These are phyloP conservation scores for Lasiurus cinereus DNA, from an alignment of 2,113 vertebrate species.

Conservation along the genomic window DNA sequence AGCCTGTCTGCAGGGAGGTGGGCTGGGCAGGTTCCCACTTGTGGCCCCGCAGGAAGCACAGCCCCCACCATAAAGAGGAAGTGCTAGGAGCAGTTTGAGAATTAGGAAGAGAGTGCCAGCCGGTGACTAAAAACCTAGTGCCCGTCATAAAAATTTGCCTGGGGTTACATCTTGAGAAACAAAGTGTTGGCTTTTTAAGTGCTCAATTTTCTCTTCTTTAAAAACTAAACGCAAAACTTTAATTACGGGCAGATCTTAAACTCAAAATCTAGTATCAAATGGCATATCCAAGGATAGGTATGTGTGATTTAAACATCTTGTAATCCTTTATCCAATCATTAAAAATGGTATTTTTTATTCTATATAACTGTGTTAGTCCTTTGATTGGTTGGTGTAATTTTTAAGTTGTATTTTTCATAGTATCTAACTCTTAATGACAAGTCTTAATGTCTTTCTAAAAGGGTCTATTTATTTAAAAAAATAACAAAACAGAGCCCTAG, in stretches of 20 bases:
- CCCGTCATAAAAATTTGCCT: constrained; percentile 63
- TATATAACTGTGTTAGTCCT: neutral
- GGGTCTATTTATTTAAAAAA: neutral
- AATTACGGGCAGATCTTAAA: constrained; percentile 70
- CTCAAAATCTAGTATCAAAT: constrained; percentile 53
- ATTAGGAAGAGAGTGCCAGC: constrained; percentile 65
- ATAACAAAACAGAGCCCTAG: neutral
- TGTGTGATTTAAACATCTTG: neutral
- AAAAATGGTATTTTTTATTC: neutral
- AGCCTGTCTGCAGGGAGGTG: neutral
- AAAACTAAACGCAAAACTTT: constrained; percentile 56
- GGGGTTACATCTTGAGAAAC: constrained; percentile 47
- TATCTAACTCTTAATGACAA: neutral
- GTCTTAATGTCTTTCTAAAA: constrained; percentile 22
- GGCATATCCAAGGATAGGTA: neutral
- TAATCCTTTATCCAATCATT: neutral
- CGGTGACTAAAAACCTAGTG: constrained; percentile 1
- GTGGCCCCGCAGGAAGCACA: neutral
- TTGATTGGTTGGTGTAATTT: neutral
- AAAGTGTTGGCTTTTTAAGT: constrained; percentile 65
- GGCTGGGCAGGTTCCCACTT: neutral
- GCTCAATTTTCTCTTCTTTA: constrained; percentile 63
- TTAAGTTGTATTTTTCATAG: neutral
- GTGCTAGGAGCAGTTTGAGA: constrained; percentile 59
- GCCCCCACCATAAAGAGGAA: constrained; percentile 55